phyloP scores from a whole-genome alignment of 2,888 invertebrate species.

The Acanthacorydalis orientalis region DNA sequence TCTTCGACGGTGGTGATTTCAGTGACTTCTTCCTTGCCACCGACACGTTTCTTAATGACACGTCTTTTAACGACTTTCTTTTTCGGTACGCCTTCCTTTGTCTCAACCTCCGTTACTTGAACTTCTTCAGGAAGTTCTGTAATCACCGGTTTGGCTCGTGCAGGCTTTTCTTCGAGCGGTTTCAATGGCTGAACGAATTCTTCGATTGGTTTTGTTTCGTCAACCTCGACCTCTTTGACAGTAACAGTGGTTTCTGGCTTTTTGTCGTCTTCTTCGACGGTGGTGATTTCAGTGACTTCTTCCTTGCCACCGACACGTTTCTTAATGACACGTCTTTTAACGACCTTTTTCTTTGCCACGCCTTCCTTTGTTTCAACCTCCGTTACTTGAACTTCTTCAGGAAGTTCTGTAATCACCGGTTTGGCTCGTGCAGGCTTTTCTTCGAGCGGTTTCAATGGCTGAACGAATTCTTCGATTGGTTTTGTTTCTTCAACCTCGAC shows the following conservation, averaged over 20 bases:
- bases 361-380: constrained; percentile 18
- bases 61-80: constrained; percentile 18
- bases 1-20: constrained; percentile 16
- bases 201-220: constrained; percentile 9
- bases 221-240: constrained; percentile 8
- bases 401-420: constrained; percentile 8
- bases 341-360: constrained; percentile 22
- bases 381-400: constrained; percentile 12
- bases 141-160: constrained; percentile 7
- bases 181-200: constrained; percentile 12
- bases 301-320: constrained; percentile 23
- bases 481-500: constrained; percentile 6
- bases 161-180: constrained; percentile 9
- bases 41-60: constrained; percentile 20
- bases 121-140: constrained; percentile 15
- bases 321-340: constrained; percentile 30
- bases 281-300: constrained; percentile 20
- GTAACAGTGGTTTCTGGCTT: constrained; percentile 18
- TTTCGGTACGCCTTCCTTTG: constrained; percentile 14
- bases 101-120: constrained; percentile 13
- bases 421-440: constrained; percentile 9
- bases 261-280: constrained; percentile 19
- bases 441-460: constrained; percentile 10
- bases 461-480: constrained; percentile 13
- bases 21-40: constrained; percentile 18